Percentiles rank a stretch among this genome's conserved stretches.
Conservation (phyloP, 1,140 invertebrate genomes). For the Fopius arisanus region DNA sequence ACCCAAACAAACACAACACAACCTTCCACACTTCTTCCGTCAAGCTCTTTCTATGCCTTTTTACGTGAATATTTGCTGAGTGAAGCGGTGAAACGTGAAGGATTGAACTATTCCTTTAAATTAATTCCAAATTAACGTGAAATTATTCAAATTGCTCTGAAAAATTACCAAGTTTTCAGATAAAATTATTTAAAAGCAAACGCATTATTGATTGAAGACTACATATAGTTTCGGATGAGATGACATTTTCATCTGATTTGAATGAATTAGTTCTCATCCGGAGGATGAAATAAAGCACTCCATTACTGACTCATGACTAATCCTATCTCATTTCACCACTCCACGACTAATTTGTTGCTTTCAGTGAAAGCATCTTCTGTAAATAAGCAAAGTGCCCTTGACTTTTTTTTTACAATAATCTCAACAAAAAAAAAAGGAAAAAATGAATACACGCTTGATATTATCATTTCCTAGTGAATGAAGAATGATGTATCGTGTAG, state of each 20-base stretch:
- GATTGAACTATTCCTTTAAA: too few relatives aligned
- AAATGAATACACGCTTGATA: slow-evolving; percentile 26
- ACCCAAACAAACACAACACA: neutral
- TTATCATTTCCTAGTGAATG: slow-evolving; percentile 13
- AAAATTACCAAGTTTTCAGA: too few relatives aligned
- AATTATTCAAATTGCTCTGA: too few relatives aligned
- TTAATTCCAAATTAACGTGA: too few relatives aligned
- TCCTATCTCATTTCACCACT: neutral
- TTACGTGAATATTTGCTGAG: neutral
- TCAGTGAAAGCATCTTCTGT: slow-evolving; percentile 50
- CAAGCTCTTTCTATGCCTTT: neutral
- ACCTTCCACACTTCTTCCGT: slow-evolving; percentile 2
- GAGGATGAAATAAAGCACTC: too few relatives aligned
- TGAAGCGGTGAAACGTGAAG: neutral
- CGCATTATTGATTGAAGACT: too few relatives aligned
- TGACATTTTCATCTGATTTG: too few relatives aligned
- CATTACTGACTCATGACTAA: neutral
- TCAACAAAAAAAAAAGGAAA: neutral
- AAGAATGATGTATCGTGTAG: slow-evolving; percentile 22
- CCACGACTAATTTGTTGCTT: slow-evolving; percentile 46
- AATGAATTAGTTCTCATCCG: too few relatives aligned
- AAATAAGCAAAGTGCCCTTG: slow-evolving; percentile 8
- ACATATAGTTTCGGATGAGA: too few relatives aligned
- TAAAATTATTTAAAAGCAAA: too few relatives aligned
- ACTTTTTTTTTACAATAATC: slow-evolving; percentile 10